Conservation (phyloP, 1,140 invertebrate genomes). For the Caenorhabditis brenneri region DNA sequence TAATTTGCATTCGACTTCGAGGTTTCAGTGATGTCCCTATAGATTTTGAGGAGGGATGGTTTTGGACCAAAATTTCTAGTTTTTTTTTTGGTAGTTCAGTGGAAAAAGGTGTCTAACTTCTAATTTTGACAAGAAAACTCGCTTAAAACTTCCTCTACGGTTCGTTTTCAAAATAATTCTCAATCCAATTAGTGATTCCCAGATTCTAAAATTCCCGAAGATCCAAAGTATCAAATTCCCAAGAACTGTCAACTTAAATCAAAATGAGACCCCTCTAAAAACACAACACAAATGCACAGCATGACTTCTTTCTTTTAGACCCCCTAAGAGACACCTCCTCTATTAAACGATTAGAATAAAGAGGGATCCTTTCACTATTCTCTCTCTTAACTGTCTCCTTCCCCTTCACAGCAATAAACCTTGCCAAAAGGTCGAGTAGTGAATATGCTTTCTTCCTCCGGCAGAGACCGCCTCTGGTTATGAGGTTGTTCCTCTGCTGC, state of each 20-base stretch:
- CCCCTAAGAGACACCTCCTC: background rate
- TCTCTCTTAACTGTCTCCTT: background rate
- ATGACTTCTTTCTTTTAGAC: background rate
- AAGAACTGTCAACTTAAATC: slow-evolving; percentile 11
- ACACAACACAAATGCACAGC: background rate
- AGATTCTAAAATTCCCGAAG: no score
- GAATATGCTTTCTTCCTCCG: background rate
- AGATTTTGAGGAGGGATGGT: no score
- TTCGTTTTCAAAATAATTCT: background rate
- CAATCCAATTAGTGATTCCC: slow-evolving; percentile 13
- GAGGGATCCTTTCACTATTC: background rate
- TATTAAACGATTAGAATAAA: slow-evolving; percentile 14
- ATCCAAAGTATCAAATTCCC: no score
- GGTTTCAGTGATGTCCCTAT: no score
- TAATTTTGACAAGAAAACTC: no score
- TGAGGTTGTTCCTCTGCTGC: background rate
- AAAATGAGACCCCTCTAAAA: background rate
- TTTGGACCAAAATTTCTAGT: background rate
- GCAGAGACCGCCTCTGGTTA: background rate
- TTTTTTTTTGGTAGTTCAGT: no score
- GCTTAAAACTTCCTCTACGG: background rate
- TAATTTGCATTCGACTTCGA: no score
- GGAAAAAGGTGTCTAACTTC: no score
- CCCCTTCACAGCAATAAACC: background rate
- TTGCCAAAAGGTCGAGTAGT: slow-evolving; percentile 37